Base-by-base conservation (phyloP, 2,888 invertebrate species). In the Cactoblastis cactorum region DNA sequence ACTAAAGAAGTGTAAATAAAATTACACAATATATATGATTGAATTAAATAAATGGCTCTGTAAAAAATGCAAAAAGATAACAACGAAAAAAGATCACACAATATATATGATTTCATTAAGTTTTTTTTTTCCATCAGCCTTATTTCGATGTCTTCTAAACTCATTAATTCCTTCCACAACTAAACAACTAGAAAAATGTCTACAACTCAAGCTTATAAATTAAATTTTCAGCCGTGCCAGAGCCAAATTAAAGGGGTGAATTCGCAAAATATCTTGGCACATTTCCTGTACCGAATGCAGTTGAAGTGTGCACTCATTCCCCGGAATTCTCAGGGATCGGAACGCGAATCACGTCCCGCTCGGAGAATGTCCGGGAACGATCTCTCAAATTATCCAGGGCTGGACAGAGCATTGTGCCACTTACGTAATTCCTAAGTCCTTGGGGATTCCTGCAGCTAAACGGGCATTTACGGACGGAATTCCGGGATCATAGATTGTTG, bases 331-430 rank as follows among this genome's bases (percentile, higher is more conserved):
- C 6, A 2, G 52, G 51, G 53, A 53, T 41, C 14, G 49, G 56
- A 56, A 58, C 53, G 54, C 53, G 58, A 58, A 55, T 58, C 56
- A 55, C 58, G 54, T 56, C 50, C 51, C 47, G 45, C 39, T 48
- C 15, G 48, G 51, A 50, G 51, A 51, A 58, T 55, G 54, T 56
- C 54, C 19, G 45, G 53, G 53, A 50, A 33, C 52, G 54, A 56
- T 56, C 53, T 58, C 58, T 50, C 53, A 71, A 74, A 72, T 70
- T 71, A 70, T 70, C 67, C 59, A 41, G n/a, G 59, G 60, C 52
- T 59, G 60, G 64, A 61, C 66, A 62, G 57, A 62, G 58, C 67
- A 68, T 55, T 56, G 51, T 59, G 59, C 59, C 19, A 47, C 22
- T 39, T 41, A 41, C 41, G 67, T 63, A 67, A 67, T 69, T 61